Conservation (phyloP, 1,140 invertebrate genomes). For the Aphelenchoides besseyi region DNA sequence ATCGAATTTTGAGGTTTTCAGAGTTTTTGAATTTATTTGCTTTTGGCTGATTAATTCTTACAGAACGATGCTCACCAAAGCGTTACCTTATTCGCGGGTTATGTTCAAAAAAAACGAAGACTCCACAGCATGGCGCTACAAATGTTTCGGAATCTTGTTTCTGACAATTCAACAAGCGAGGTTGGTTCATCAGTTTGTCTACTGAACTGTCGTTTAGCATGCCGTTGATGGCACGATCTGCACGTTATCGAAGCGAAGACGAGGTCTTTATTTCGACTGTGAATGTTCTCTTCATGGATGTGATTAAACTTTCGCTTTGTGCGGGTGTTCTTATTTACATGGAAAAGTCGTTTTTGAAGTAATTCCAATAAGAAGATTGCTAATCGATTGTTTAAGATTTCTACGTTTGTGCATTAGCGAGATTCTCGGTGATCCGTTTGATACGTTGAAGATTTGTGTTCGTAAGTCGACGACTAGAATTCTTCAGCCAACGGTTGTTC, state of each 20-base stretch:
- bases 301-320: conserved; percentile 48
- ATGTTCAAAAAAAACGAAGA: conserved; percentile 1
- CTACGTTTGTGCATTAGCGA: conserved; percentile 24
- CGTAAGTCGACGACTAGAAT: not conserved
- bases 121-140: conserved; percentile 27
- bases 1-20: not conserved
- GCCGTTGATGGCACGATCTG: conserved; percentile 47
- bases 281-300: conserved; percentile 51
- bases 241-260: conserved; percentile 37
- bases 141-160: conserved; percentile 42
- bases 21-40: not conserved
- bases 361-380: no score
- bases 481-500: not conserved
- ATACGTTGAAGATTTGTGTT: conserved; percentile 39
- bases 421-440: conserved; percentile 38
- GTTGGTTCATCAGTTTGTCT: conserved; percentile 12
- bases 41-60: not conserved
- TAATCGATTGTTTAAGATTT: conserved; percentile 30
- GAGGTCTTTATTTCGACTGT: conserved; percentile 49
- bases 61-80: not conserved
- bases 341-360: conserved; percentile 37
- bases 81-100: not conserved
- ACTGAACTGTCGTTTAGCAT: conserved; percentile 30
- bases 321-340: conserved; percentile 29
- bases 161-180: conserved; percentile 43